Evolutionary conservation across 1,140 invertebrate genomes (phyloP).

Genomic region (Rhopalosiphum padi): DNA sequence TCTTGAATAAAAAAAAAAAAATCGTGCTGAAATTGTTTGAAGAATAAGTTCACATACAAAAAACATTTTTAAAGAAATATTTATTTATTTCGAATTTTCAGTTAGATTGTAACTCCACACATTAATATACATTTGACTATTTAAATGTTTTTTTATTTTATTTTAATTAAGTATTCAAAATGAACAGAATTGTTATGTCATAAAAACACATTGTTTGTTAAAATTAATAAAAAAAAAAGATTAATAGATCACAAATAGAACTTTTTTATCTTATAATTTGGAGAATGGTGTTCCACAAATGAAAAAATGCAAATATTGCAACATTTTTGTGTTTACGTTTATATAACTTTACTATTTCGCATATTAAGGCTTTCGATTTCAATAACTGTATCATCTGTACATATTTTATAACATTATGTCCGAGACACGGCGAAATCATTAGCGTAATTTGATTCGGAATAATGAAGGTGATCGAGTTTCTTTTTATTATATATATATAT

Average conservation of each 20-base stretch:
- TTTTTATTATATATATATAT: too few species aligned
- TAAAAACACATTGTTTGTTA: not conserved
- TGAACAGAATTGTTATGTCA: not conserved
- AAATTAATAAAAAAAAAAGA: not conserved
- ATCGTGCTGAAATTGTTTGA: not conserved
- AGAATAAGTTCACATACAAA: not conserved
- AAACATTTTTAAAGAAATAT: not conserved
- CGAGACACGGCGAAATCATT: not conserved
- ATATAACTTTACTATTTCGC: not conserved
- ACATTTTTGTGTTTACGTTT: not conserved
- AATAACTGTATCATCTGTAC: not conserved
- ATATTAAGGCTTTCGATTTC: not conserved
- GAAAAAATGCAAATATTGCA: not conserved
- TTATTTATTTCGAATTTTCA: not conserved
- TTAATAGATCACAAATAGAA: not conserved
- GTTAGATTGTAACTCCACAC: not conserved
- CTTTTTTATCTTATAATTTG: not conserved
- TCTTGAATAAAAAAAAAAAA: not conserved
- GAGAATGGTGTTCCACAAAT: not conserved
- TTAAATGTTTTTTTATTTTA: not conserved
- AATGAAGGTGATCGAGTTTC: too few species aligned
- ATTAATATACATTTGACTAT: not conserved
- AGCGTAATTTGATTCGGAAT: too few species aligned
- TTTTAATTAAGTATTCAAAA: not conserved
- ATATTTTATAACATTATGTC: not conserved